Conservation (phyloP, 2,797 vertebrate species). For the Buceros bicornis region DNA sequence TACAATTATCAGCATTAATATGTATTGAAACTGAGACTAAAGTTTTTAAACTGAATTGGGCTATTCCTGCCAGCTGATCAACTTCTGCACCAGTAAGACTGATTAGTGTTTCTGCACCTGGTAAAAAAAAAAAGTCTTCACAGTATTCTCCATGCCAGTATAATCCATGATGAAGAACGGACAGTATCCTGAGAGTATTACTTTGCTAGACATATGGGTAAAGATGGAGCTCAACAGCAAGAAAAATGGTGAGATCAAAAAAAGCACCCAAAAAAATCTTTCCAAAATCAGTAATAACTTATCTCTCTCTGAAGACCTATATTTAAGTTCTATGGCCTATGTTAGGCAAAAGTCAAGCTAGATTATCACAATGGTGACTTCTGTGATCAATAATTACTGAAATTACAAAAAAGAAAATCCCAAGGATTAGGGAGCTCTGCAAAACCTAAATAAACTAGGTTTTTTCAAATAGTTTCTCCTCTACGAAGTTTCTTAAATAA, state of each 20-base stretch:
- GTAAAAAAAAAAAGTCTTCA: background rate
- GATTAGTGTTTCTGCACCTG: background rate
- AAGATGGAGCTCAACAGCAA: background rate
- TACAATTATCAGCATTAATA: background rate
- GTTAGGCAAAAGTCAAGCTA: conserved; percentile 58
- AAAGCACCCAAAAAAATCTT: background rate
- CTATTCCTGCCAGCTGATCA: background rate
- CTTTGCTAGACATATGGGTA: background rate
- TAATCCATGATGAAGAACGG: background rate
- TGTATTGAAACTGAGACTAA: background rate
- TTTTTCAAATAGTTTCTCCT: background rate
- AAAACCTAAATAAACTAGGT: background rate
- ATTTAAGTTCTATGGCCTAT: conserved; percentile 50
- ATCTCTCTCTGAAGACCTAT: background rate
- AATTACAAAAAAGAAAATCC: background rate
- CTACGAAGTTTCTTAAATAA: background rate
- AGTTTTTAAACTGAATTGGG: background rate
- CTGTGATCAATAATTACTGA: conserved; percentile 25
- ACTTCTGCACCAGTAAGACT: background rate
- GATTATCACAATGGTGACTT: conserved; percentile 71
- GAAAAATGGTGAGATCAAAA: background rate
- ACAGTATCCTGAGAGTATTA: background rate
- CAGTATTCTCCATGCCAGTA: background rate
- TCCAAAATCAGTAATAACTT: background rate
- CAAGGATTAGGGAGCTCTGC: conserved; percentile 1